These are phyloP conservation scores for Acromyrmex echinatior DNA, from an alignment of 1,140 invertebrate genomes.

Conservation along the genomic window DNA sequence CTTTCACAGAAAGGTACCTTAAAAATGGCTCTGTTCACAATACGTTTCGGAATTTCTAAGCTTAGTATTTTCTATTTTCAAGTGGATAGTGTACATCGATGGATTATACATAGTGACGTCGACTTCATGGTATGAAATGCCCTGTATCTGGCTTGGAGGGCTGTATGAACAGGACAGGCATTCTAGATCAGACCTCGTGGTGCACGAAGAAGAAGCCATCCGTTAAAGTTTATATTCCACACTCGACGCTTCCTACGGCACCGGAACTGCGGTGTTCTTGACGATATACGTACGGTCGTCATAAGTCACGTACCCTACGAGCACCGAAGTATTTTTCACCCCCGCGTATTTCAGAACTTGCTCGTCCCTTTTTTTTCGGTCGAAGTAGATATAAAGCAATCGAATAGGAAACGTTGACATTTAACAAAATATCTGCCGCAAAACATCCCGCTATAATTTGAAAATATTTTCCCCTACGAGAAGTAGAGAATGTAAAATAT, in stretches of 20 bases:
- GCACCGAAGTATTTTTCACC: conserved; percentile 47
- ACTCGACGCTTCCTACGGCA: conserved; percentile 68
- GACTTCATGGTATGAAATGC: conserved; percentile 16
- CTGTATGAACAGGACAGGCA: conserved; percentile 38
- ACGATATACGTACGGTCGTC: conserved; percentile 71
- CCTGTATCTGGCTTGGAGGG: conserved; percentile 24
- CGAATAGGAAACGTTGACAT: conserved; percentile 18
- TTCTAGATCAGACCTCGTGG: conserved; percentile 66
- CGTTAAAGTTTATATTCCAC: conserved; percentile 76
- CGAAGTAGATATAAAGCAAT: conserved; percentile 5
- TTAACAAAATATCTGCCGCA: not conserved
- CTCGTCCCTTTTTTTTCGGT: not conserved
- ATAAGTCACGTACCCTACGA: conserved; percentile 63
- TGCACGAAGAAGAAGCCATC: conserved; percentile 66
- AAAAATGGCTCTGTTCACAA: conserved; percentile 5
- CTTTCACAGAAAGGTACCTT: not conserved
- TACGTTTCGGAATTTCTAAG: not conserved
- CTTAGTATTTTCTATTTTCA: not conserved
- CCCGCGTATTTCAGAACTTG: conserved; percentile 47
- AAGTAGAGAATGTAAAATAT: not conserved
- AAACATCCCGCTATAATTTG: not conserved
- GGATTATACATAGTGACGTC: conserved; percentile 7
- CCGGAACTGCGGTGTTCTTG: conserved; percentile 68
- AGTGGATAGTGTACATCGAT: not conserved
- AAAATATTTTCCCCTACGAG: not conserved